Conservation (phyloP, 2,797 vertebrate genomes). For the Pampus argenteus region DNA sequence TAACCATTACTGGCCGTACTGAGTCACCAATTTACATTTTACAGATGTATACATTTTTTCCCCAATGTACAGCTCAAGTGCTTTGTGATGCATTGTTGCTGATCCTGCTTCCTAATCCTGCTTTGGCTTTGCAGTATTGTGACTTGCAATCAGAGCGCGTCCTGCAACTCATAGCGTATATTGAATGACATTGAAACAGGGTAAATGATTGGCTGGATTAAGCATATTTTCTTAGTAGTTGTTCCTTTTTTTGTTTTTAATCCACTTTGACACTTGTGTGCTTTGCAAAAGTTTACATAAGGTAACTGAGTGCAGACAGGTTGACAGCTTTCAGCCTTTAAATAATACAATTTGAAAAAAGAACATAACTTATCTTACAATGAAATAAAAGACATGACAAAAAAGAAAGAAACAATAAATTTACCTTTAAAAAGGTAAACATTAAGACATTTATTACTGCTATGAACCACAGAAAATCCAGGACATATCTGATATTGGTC, state of each 20-base stretch:
- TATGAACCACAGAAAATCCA: slow-evolving; percentile 1
- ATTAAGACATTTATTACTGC: slow-evolving; percentile 14
- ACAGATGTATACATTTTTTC: slow-evolving; percentile 6
- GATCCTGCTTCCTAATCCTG: slow-evolving; percentile 35
- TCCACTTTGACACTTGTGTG: neutral
- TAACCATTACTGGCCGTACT: neutral
- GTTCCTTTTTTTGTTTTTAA: neutral
- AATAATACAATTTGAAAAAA: neutral
- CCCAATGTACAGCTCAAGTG: slow-evolving; percentile 8
- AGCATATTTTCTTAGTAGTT: neutral
- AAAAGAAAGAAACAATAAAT: no score
- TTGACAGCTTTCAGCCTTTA: neutral
- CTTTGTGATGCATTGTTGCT: slow-evolving; percentile 28
- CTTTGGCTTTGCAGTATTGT: slow-evolving; percentile 7
- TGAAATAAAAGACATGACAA: neutral
- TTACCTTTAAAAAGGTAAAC: slow-evolving; percentile 6
- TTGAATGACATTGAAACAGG: neutral
- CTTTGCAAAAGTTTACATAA: neutral
- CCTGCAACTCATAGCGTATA: neutral
- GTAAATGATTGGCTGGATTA: slow-evolving; percentile 5
- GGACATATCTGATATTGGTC: slow-evolving; percentile 40
- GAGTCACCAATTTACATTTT: slow-evolving; percentile 14
- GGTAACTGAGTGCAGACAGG: neutral
- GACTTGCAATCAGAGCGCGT: slow-evolving; percentile 24
- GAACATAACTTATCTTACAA: neutral